Evolutionary conservation across 2,797 vertebrate species (phyloP).

Genomic region (Phaenicophaeus curvirostris): DNA sequence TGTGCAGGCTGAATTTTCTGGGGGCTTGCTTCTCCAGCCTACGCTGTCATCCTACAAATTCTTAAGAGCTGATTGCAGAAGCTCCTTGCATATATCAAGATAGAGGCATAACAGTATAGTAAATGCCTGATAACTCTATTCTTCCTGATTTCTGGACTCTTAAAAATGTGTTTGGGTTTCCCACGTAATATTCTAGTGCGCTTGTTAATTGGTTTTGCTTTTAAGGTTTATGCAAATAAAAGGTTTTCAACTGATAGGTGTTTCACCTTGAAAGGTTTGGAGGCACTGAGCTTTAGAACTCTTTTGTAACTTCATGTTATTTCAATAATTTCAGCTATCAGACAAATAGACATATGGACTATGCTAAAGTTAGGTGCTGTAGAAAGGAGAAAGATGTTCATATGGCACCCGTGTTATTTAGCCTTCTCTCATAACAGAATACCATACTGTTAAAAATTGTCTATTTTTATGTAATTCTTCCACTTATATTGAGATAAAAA

Average conservation of each 20-base stretch:
- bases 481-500: conserved; percentile 85
- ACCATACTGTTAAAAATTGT: conserved; percentile 81
- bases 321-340: conserved; percentile 77
- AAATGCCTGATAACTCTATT: not conserved
- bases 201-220: not conserved
- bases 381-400: conserved; percentile 76
- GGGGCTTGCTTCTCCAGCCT: not conserved
- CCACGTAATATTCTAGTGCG: not conserved
- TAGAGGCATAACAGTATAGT: not conserved
- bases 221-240: not conserved
- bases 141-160: not conserved
- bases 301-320: conserved; percentile 64
- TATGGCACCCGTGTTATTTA: conserved; percentile 74
- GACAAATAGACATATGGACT: conserved; percentile 84
- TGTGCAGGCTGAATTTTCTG: not conserved
- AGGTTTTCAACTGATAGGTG: conserved; percentile 19
- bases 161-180: not conserved
- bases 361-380: conserved; percentile 81
- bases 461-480: conserved; percentile 86
- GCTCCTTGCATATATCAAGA: not conserved
- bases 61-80: not conserved
- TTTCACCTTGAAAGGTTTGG: conserved; percentile 52
- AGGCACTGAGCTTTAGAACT: conserved; percentile 47
- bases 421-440: conserved; percentile 76
- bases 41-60: not conserved